Conservation (phyloP, 2,888 invertebrate genomes). For the Agrenia bidenticulata region DNA sequence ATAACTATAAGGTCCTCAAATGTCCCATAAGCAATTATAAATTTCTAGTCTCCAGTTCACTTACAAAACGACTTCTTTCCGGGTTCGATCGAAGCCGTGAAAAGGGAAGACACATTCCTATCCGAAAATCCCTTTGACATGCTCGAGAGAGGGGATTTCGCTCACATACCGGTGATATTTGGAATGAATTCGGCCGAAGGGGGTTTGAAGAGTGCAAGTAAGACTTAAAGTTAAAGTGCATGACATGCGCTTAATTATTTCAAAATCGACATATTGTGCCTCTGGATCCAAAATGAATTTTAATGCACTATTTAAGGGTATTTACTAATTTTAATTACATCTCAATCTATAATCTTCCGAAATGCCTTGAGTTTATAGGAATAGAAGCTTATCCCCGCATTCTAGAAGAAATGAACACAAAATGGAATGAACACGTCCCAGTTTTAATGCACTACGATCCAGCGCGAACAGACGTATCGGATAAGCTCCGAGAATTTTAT, state of each 20-base stretch:
- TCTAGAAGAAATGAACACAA: conserved; percentile 24
- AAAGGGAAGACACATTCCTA: conserved; percentile 40
- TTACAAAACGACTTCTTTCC: conserved; percentile 38
- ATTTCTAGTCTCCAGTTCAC: conserved; percentile 31
- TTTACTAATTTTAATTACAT: neutral
- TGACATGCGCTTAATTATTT: neutral
- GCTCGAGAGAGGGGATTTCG: conserved; percentile 28
- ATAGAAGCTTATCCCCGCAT: conserved; percentile 27
- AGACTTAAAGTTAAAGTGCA: too few species aligned
- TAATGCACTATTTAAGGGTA: neutral
- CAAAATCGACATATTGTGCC: conserved; percentile 3
- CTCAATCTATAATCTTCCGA: too few species aligned
- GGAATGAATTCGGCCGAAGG: conserved; percentile 37
- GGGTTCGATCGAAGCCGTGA: conserved; percentile 35
- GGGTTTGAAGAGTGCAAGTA: conserved; percentile 37
- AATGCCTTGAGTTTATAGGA: too few species aligned
- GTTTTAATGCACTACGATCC: conserved; percentile 42
- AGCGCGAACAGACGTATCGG: conserved; percentile 33
- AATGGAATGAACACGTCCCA: conserved; percentile 38
- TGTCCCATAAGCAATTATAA: too few species aligned
- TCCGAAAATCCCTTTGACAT: conserved; percentile 38
- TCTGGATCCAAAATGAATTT: neutral
- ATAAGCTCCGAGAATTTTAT: conserved; percentile 34
- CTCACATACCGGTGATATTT: conserved; percentile 34
- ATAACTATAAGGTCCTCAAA: neutral